Evolutionary conservation across 2,113 vertebrate genomes (phyloP), one percentile per base, ranked within the genome.

Genomic region (Eulemur rufifrons): DNA sequence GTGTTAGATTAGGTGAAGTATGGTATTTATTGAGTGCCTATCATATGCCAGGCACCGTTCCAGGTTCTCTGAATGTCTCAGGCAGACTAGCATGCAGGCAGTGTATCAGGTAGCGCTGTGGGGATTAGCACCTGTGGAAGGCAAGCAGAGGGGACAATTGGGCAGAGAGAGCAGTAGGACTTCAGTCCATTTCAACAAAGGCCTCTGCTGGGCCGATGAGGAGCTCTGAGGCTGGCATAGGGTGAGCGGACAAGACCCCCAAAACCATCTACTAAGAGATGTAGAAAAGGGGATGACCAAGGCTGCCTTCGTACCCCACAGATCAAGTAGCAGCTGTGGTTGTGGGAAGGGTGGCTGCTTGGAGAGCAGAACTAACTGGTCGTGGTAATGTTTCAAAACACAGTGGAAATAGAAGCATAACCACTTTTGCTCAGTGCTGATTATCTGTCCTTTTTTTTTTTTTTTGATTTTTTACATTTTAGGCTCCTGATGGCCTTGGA

Each of bases 401-500:
- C 32, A n/a, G 8, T 29, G 18, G 50, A 47, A 84, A 71, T 3
- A 73, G 45, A 90, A 74, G 20, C 74, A 29, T 32, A 61, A 29
- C 32, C 9, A 5, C 71, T 59, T 39, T 71, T 84, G 10, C 45
- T 95, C 42, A 39, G 2, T 45, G 13, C 52, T 87, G 52, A 80
- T n/a, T 32, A 25, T 56, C 50, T 94, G 45, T 59, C 39, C 5
- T 14, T 64, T 86, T 18, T 98, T 1, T 86, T 18, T 98, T 1
- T n/a, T 14, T 54, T 54, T 78, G 6, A 23, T 63, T 96, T 89
- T 93, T 71, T 69, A 9, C 86, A 34, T 98, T 98, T 87, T 94
- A 99, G 99, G 98, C 98, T 98, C 97, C 95, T 47, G 95, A 97
- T 95, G 96, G 98, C 95, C 98, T 99, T 97, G 98, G 97, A 42